Evolutionary conservation across 1,140 invertebrate species (phyloP), one percentile per base, ranked within the genome.

Genomic region (Zaprionus africanus): DNA sequence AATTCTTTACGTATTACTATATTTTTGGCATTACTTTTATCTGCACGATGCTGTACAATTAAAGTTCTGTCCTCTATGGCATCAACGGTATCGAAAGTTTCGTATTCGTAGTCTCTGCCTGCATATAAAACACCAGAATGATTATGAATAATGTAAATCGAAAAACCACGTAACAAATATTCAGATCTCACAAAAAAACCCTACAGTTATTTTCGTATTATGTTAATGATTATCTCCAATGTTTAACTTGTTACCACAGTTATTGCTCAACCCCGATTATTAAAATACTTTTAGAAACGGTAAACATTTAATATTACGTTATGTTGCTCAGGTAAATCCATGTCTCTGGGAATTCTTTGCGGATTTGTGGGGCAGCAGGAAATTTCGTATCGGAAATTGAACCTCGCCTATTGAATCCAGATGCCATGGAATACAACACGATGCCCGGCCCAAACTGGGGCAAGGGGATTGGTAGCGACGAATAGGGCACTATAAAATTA

Each of bases 331-430:
- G 24, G 68, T 76, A 85, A 12, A 90, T 78, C 73, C 84, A 88
- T 26, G 66, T 90, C 73, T 90, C 85, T 6, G 86, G 71, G 77
- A 88, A 90, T 6, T 86, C 70, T 75, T 81, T 79, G 11, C 84
- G 78, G 49, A 76, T 57, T 46, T 64, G 61, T 4, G 68, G 64
- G 7, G 56, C 34, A 31, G 5, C 46, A 13, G 28, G 19, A 4
- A 13, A 5, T 11, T 51, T 12, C 46, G 5, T 5, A 1, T 13
- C 19, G 5, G 46, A 22, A 22, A 24, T 12, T 51, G 12, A 51
- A 22, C 4, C 46, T 22, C 11, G 19, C 4, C 9, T 1, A 19
- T 11, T 13, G 9, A 51, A 51, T 51, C 19, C 19, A 24, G 46
- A 22, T 24, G 19, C 46, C 19, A 22, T 4, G 4, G 19, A 24